Conservation (phyloP, 2,888 invertebrate species). For the Caenorhabditis japonica region DNA sequence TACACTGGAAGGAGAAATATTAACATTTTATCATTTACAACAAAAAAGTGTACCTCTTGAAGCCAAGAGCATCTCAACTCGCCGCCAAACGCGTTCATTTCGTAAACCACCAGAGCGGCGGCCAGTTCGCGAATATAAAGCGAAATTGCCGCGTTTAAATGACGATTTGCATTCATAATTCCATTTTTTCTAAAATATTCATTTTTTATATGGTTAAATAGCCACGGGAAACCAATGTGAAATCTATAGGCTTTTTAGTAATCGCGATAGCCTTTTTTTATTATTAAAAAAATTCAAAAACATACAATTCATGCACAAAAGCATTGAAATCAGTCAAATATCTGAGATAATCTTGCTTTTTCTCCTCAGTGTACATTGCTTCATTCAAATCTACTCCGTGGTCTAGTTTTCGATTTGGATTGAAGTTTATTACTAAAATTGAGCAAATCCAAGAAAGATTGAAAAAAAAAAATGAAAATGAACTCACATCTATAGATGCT, state of each 20-base stretch:
- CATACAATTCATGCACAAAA: conserved; percentile 35
- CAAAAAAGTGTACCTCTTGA: conserved; percentile 12
- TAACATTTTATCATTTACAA: too few species aligned
- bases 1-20: conserved; percentile 4
- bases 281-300: background rate
- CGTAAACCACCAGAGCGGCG: conserved; percentile 9
- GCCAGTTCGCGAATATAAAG: conserved; percentile 23
- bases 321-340: conserved; percentile 30
- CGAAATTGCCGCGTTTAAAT: conserved; percentile 12
- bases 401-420: conserved; percentile 15
- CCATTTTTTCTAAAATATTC: conserved; percentile 34
- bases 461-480: background rate
- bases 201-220: background rate
- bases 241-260: too few species aligned
- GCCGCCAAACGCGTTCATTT: conserved; percentile 22
- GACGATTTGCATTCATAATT: conserved; percentile 21
- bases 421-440: conserved; percentile 20
- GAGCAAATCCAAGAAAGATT: background rate
- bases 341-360: conserved; percentile 3
- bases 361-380: background rate
- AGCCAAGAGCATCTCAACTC: conserved; percentile 40
- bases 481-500: conserved; percentile 17
- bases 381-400: conserved; percentile 21
- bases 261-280: too few species aligned
- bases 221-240: too few species aligned